phyloP scores from a whole-genome alignment of 2,797 vertebrate species.

The Florisuga fusca region DNA sequence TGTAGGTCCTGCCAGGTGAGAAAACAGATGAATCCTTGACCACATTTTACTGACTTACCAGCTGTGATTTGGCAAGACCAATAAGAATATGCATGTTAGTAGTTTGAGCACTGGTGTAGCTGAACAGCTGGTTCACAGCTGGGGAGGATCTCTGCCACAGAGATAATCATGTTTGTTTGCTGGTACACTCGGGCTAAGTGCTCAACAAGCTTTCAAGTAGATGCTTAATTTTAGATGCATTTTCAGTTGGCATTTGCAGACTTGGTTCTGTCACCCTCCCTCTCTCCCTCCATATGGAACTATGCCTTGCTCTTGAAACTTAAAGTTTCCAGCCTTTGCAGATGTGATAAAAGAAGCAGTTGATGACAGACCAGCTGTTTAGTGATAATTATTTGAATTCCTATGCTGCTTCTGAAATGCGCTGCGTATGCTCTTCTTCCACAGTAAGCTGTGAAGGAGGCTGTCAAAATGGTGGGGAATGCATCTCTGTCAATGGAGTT shows the following conservation, averaged over 20 bases:
- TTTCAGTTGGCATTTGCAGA: neutral
- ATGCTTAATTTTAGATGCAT: neutral
- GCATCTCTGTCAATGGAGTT: constrained; percentile 81
- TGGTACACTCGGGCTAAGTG: neutral
- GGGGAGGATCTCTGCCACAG: neutral
- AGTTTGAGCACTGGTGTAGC: neutral
- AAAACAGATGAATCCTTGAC: neutral
- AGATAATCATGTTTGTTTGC: neutral
- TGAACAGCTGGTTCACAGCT: neutral
- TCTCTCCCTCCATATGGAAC: neutral
- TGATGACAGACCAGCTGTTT: neutral
- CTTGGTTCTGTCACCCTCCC: neutral
- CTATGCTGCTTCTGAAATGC: neutral
- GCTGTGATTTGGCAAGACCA: neutral
- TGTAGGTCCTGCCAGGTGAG: neutral
- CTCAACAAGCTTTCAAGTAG: neutral
- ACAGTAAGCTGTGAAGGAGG: constrained; percentile 86
- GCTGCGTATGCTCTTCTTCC: neutral
- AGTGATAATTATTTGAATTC: neutral
- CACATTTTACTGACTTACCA: neutral
- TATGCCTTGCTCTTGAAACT: neutral
- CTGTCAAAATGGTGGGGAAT: constrained; percentile 89
- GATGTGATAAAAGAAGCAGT: neutral
- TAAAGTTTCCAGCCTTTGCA: neutral
- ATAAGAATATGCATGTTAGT: neutral